Conservation (phyloP, 2,888 invertebrate genomes). For the Agrenia bidenticulata region DNA sequence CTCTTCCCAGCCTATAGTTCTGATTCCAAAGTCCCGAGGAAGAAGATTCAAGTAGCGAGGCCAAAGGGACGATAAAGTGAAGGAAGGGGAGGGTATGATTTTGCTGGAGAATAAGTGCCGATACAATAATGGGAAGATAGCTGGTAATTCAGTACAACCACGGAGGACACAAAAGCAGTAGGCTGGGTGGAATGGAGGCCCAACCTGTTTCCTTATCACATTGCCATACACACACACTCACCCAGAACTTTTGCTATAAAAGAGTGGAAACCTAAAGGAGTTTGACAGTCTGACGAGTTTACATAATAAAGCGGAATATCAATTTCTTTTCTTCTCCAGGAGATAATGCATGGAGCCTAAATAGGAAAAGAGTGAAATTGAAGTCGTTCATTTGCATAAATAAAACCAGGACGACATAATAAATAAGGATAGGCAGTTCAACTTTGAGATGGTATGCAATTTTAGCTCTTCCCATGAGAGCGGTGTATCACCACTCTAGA, state of each 20-base stretch:
- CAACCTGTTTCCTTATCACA: conserved; percentile 19
- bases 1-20: not conserved
- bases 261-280: too few species aligned
- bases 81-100: not conserved
- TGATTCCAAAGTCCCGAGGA: not conserved
- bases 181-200: not conserved
- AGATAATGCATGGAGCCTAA: conserved; percentile 3
- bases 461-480: too few species aligned
- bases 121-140: conserved; percentile 2
- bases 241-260: too few species aligned
- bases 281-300: not conserved
- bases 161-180: too few species aligned
- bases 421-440: not conserved
- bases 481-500: too few species aligned
- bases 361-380: conserved; percentile 5
- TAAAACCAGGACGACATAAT: conserved; percentile 11
- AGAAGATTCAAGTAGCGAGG: not conserved
- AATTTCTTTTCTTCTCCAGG: not conserved
- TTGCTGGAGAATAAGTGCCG: not conserved
- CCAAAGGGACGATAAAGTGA: not conserved
- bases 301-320: not conserved
- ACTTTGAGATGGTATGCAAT: too few species aligned
- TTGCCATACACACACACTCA: too few species aligned
- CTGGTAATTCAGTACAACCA: too few species aligned
- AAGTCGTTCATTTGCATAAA: conserved; percentile 14